Percentiles rank a stretch among this genome's conserved stretches.
phyloP scores from a whole-genome alignment of 2,113 vertebrate genomes.

The Cebus imitator region DNA sequence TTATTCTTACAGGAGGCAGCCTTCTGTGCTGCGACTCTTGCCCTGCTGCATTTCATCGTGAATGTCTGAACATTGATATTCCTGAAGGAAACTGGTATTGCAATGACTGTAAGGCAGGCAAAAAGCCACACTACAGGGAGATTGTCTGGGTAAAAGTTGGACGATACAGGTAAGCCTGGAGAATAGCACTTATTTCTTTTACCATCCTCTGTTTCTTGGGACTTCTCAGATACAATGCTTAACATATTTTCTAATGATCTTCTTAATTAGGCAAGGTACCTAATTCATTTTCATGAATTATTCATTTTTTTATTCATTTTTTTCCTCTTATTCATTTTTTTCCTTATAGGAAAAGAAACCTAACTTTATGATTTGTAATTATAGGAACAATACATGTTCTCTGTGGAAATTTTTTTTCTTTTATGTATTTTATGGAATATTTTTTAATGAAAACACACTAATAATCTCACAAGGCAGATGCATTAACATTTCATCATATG shows the following conservation, averaged over 20 bases:
- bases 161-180: slow-evolving; percentile 90
- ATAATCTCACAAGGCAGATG: not conserved
- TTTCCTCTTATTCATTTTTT: not conserved
- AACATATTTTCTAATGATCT: not conserved
- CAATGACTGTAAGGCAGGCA: slow-evolving; percentile 98
- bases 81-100: slow-evolving; percentile 99
- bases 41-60: slow-evolving; percentile 97
- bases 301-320: no score
- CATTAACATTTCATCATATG: slow-evolving; percentile 2
- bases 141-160: slow-evolving; percentile 99
- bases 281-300: no score
- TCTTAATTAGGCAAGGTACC: not conserved
- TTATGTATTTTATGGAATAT: not conserved
- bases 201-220: not conserved
- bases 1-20: slow-evolving; percentile 91
- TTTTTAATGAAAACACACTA: not conserved
- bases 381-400: not conserved
- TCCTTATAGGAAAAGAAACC: not conserved
- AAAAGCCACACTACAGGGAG: slow-evolving; percentile 96
- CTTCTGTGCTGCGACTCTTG: slow-evolving; percentile 99
- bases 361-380: not conserved
- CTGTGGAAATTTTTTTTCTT: not conserved
- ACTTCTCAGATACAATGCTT: not conserved
- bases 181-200: not conserved
- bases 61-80: slow-evolving; percentile 99